Evolutionary conservation across 2,797 vertebrate genomes (phyloP).

Genomic region (Lepilemur ruficaudatus): DNA sequence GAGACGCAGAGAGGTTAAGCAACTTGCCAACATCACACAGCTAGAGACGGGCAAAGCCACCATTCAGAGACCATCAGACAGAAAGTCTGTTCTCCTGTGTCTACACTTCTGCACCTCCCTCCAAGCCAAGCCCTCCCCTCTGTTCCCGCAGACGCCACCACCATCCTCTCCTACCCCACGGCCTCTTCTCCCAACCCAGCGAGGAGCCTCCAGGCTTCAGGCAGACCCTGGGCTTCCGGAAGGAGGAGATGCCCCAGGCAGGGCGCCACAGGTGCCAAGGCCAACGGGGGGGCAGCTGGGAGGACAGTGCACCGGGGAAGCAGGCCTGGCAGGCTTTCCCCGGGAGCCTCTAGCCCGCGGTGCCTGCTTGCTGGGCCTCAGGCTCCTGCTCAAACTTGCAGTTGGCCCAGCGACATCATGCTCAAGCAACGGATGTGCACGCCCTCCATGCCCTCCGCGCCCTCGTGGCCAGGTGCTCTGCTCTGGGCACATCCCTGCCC

Average conservation of each 20-base stretch:
- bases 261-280: not conserved
- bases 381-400: not conserved
- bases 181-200: not conserved
- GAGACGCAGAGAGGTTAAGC: not conserved
- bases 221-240: not conserved
- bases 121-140: not conserved
- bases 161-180: not conserved
- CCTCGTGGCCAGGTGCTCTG: not conserved
- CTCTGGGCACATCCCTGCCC: not conserved
- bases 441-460: not conserved
- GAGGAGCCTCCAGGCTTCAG: not conserved
- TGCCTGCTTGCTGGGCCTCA: not conserved
- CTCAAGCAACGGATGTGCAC: fast-evolving
- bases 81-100: not conserved
- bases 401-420: fast-evolving
- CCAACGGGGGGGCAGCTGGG: not conserved
- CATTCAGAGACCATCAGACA: too few relatives aligned
- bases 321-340: not conserved
- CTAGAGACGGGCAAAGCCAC: not conserved
- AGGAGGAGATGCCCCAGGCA: not conserved
- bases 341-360: not conserved
- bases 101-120: not conserved
- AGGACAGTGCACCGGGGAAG: not conserved
- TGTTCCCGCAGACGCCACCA: not conserved
- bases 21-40: not conserved